Conservation (phyloP, 2,888 invertebrate genomes). For the Lasioglossum leucozonium region DNA sequence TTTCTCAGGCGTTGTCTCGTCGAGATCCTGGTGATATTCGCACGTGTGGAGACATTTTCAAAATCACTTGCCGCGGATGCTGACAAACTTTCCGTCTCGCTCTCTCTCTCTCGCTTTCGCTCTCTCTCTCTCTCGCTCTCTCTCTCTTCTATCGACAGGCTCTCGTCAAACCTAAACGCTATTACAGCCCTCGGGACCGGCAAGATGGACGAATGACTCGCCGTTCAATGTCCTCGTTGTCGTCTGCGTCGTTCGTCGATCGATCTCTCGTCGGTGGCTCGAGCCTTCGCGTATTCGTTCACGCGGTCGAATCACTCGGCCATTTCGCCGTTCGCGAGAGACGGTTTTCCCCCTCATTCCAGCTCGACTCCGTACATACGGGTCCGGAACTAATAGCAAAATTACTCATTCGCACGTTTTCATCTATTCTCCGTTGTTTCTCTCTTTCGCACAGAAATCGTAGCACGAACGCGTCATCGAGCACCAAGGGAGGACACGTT, state of each 20-base stretch:
- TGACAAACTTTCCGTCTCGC: conserved; percentile 1
- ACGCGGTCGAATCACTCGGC: not conserved
- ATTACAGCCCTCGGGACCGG: conserved; percentile 25
- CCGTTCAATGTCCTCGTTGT: not conserved
- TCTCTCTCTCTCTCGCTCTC: no score
- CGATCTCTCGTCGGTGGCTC: no score
- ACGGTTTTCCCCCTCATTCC: conserved; percentile 5
- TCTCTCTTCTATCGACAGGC: not conserved
- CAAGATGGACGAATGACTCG: conserved; percentile 14
- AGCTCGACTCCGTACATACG: conserved; percentile 25
- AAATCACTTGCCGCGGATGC: conserved; percentile 37
- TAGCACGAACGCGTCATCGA: conserved; percentile 50
- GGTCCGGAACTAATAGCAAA: conserved; percentile 35
- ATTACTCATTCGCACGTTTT: conserved; percentile 40
- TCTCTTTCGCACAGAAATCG: conserved; percentile 33
- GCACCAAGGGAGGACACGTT: conserved; percentile 48
- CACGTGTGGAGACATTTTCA: conserved; percentile 22
- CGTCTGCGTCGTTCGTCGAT: no score
- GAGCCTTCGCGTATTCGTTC: no score
- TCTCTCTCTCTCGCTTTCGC: no score
- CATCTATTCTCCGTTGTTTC: conserved; percentile 18
- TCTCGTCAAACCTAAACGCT: conserved; percentile 23
- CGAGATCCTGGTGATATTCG: conserved; percentile 18
- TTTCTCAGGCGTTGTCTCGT: conserved; percentile 40
- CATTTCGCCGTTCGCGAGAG: not conserved